Percentiles rank a stretch among this genome's conserved stretches.
phyloP scores from a whole-genome alignment of 2,113 vertebrate genomes.

The Cyprinodon variegatus region DNA sequence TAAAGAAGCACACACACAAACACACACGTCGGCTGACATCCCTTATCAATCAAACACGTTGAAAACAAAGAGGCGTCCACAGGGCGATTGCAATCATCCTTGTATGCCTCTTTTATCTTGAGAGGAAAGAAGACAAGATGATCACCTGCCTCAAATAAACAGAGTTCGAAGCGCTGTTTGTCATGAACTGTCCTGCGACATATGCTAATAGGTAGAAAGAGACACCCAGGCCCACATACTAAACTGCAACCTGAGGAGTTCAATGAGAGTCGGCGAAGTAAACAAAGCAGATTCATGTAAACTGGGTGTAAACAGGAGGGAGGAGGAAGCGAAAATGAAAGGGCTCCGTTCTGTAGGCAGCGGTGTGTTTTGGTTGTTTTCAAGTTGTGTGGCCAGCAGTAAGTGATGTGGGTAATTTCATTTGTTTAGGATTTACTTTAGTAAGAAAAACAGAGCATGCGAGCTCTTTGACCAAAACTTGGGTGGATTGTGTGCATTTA shows the following conservation, averaged over 20 bases:
- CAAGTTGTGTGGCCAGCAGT: neutral
- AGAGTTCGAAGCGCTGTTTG: conserved; percentile 14
- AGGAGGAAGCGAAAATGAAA: conserved; percentile 25
- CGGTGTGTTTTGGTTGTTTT: neutral
- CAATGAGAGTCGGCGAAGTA: conserved; percentile 22
- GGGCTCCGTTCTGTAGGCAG: neutral
- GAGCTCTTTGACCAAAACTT: conserved; percentile 2
- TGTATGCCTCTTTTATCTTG: conserved; percentile 31
- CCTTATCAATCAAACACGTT: conserved; percentile 61
- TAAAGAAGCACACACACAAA: conserved; percentile 31
- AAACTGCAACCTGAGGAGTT: conserved; percentile 9
- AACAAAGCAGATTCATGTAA: conserved; percentile 34
- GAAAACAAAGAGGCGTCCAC: conserved; percentile 46
- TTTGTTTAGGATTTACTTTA: neutral
- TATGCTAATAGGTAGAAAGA: conserved; percentile 2
- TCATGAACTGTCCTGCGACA: conserved; percentile 2
- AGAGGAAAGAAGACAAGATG: conserved; percentile 31
- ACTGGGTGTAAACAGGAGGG: conserved; percentile 13
- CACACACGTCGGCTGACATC: conserved; percentile 18
- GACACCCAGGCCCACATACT: neutral
- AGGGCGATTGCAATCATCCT: conserved; percentile 51
- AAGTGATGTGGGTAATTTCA: neutral
- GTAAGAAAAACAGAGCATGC: neutral
- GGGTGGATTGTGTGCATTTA: neutral
- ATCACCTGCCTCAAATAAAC: conserved; percentile 32